Evolutionary conservation across 2,797 vertebrate genomes (phyloP).

Genomic region (Parauchenoglanis punctatus): DNA sequence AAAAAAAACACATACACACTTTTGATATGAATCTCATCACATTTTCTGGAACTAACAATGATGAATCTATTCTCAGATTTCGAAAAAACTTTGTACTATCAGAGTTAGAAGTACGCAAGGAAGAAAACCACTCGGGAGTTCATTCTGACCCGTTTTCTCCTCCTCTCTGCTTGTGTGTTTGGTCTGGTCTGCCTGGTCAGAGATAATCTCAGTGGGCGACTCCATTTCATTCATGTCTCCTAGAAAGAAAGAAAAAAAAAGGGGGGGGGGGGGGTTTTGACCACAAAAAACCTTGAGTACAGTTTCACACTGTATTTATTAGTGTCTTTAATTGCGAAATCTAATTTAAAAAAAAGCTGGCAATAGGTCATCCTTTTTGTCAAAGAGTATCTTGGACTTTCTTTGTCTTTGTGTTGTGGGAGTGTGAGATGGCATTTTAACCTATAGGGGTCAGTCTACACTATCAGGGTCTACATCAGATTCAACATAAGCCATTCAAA

Average conservation of each 20-base stretch:
- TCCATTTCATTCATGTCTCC: conserved; percentile 53
- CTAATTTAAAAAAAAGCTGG: neutral
- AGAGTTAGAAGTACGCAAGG: neutral
- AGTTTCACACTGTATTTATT: neutral
- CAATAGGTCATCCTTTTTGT: neutral
- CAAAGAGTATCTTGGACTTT: conserved; percentile 7
- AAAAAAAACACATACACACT: neutral
- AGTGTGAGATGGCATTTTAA: conserved; percentile 45
- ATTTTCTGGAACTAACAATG: neutral
- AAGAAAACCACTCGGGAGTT: conserved; percentile 6
- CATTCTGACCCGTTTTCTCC: conserved; percentile 49
- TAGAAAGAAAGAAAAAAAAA: conserved; percentile 12
- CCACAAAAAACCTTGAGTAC: neutral
- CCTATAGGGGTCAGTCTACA: conserved; percentile 60
- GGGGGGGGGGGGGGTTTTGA: neutral
- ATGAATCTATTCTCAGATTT: neutral
- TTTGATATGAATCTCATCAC: conserved; percentile 9
- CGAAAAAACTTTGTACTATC: neutral
- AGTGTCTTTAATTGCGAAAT: neutral
- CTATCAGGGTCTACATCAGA: conserved; percentile 31
- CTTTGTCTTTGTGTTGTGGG: conserved; percentile 28
- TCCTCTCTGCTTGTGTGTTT: conserved; percentile 38
- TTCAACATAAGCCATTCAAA: neutral
- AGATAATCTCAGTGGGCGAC: conserved; percentile 45
- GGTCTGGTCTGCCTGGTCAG: conserved; percentile 51